Conservation (phyloP, 2,113 vertebrate species). For the Nycticebus coucang region DNA sequence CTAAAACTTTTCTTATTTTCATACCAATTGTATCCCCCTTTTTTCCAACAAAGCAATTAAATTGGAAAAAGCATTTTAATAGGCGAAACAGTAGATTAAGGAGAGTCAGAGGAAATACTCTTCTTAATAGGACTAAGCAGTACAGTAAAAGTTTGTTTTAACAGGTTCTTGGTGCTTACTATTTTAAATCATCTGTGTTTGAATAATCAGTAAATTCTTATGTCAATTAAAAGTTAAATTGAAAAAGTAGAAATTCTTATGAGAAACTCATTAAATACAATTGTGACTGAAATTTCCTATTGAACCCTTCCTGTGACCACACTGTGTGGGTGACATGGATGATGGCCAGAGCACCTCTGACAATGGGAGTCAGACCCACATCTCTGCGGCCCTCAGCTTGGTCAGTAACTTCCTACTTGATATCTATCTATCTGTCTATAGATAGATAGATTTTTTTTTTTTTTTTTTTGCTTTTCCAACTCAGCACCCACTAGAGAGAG, state of each 20-base stretch:
- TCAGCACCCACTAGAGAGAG: background rate
- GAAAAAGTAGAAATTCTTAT: background rate
- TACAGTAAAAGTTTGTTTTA: background rate
- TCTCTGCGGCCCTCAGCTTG: background rate
- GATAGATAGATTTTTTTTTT: too few relatives aligned
- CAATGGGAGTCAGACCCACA: background rate
- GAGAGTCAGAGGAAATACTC: background rate
- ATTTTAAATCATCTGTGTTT: background rate
- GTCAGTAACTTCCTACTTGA: too few relatives aligned
- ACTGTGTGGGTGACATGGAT: accelerated
- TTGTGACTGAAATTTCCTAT: background rate
- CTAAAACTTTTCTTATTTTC: background rate
- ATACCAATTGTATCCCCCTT: background rate
- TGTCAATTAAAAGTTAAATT: background rate
- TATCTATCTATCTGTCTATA: background rate
- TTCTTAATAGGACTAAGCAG: background rate
- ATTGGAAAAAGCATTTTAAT: background rate
- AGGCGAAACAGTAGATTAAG: background rate
- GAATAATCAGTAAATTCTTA: background rate
- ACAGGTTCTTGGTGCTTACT: background rate
- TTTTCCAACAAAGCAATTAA: background rate
- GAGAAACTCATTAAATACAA: background rate
- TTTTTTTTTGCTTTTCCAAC: background rate
- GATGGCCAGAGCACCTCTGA: accelerated
- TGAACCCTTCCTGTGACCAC: background rate